Evolutionary conservation across 2,888 invertebrate genomes (phyloP), one percentile per base, ranked within the genome.

Genomic region (Drosophila anomalipes): DNA sequence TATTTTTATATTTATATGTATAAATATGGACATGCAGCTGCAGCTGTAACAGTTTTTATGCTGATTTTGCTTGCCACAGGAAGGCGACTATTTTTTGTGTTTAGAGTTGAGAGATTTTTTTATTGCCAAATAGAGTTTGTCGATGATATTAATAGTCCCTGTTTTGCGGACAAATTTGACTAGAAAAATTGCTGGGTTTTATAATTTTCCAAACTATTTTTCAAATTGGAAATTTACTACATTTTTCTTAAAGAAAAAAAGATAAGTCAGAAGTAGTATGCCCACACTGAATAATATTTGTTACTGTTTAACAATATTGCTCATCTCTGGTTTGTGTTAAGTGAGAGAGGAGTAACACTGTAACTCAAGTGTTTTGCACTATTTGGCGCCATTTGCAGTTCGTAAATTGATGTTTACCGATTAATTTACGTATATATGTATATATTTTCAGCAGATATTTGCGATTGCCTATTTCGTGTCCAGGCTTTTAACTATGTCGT

Each of bases 321-420:
- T 16, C 39, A 57, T 57, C 57, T 28, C 57, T 57, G 19, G 1
- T 7, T 16, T 53, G 54, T 54, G 54, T 19, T 12, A 16, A 26
- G 3, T 28, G 51, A 14, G 19, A n/a, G 5, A 28, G 28, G 30
- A 32, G 44, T 63, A 19, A n/a, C n/a, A 68, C 61, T 67, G 67
- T 47, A 63, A 44, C 66, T 51, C 61, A 64, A 65, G 53, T 65
- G 64, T 76, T 82, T 84, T 68, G 62, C 89, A 78, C 53, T 67
- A 68, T 75, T 74, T 70, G 71, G 41, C 65, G 63, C 51, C 79
- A 74, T 75, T 83, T 74, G 66, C 69, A 69, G 73, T 66, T 69
- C 44, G 56, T 51, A 84, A 76, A 84, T 71, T 56, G 68, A 51
- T 19, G 49, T 30, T 70, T 37, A 35, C 19, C 12, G 1, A 14